Evolutionary conservation across 2,797 vertebrate species (phyloP), one percentile per base, ranked within the genome.

Genomic region (Sphenopsis melanotis): DNA sequence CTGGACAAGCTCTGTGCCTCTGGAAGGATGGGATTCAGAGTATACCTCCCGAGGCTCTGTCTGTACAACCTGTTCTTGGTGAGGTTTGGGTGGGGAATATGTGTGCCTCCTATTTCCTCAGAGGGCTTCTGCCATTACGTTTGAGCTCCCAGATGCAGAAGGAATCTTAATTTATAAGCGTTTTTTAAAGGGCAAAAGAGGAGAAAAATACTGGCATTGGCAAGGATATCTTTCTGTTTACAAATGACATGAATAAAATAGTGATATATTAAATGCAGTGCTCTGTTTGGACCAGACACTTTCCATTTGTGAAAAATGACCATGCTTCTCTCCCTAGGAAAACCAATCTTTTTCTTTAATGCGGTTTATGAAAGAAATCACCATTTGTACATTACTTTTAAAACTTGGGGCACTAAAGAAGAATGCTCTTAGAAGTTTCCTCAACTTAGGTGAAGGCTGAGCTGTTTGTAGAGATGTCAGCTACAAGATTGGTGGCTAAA

Each of bases 391-490:
- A 93, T 96, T 96, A 97, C 96, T 87, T 83, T 78, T 83, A 95
- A 83, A 96, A 97, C 95, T 91, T 92, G 86, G 92, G 74, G 55
- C 93, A 97, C 75, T 91, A 68, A 87, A 80, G 79, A 94, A 82
- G 47, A 44, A 97, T 96, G 96, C 89, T 90, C 75, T 82, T 96
- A 96, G 94, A 96, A 93, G 96, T 96, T 98, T 97, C 50, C 47
- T 93, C 89, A 97, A 96, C 94, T 98, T 97, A 95, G 71, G 86
- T 47, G 59, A 97, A 97, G n/a, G 59, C 84, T 95, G 94, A 94
- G 82, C 94, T 97, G 97, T 97, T 97, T 96, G 90, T 80, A 94
- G 93, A 96, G 75, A 91, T 97, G 97, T 98, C 97, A 97, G 93
- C 84, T 84, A 85, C 77, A 97, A 97, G 96, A 97, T 76, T 97